Conservation (phyloP, 2,888 invertebrate genomes). For the Drosophila diplacantha region DNA sequence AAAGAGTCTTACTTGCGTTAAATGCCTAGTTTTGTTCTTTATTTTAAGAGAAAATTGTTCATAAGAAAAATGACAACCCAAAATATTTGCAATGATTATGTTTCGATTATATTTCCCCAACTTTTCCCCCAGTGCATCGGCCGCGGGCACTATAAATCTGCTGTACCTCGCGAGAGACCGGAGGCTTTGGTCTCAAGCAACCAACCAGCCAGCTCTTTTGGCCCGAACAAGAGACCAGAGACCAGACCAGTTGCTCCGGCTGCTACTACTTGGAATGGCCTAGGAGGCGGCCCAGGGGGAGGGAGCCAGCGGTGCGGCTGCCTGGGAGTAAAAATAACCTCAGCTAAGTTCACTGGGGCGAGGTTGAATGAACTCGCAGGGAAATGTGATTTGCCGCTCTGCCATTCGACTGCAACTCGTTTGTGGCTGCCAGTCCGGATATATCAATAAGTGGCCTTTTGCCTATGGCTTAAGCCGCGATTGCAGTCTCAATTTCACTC, state of each 20-base stretch:
- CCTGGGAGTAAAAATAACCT: conserved; percentile 77
- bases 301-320: conserved; percentile 24
- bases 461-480: conserved; percentile 54
- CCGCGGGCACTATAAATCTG: conserved; percentile 61
- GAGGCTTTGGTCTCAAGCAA: conserved; percentile 36
- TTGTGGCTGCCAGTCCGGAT: conserved; percentile 55
- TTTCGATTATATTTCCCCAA: neutral
- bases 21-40: neutral
- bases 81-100: neutral
- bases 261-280: conserved; percentile 50
- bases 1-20: neutral
- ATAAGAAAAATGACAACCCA: neutral
- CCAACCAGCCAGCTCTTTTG: conserved; percentile 25
- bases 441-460: conserved; percentile 65
- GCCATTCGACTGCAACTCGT: conserved; percentile 46
- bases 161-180: conserved; percentile 33
- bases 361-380: conserved; percentile 77
- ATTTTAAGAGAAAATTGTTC: neutral
- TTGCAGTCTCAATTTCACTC: conserved; percentile 59
- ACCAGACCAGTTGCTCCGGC: conserved; percentile 64
- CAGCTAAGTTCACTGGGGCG: conserved; percentile 78
- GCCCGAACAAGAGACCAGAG: conserved; percentile 53
- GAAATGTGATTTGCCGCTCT: conserved; percentile 36
- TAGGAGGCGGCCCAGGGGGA: conserved; percentile 6
- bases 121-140: conserved; percentile 10